Percentiles rank a stretch among this genome's conserved stretches.
Conservation (phyloP, 2,888 invertebrate genomes). For the Plagodis pulveraria region DNA sequence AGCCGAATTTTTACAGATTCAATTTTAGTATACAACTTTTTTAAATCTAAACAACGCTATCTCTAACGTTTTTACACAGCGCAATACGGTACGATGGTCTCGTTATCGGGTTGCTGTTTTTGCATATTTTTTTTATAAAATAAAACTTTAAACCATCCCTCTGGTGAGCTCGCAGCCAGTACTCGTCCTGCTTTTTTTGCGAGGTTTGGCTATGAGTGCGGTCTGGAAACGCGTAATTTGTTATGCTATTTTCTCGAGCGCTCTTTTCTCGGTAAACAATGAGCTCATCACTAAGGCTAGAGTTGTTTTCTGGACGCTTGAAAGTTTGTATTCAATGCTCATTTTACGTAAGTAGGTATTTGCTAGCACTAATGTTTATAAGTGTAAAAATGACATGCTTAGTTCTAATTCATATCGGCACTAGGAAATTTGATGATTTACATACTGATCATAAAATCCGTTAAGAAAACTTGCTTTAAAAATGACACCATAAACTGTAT, state of each 20-base stretch:
- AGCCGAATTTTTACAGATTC: slow-evolving; percentile 23
- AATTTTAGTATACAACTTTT: slow-evolving; percentile 32
- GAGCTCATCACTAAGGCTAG: slow-evolving; percentile 27
- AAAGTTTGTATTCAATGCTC: slow-evolving; percentile 13
- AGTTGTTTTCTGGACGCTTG: slow-evolving; percentile 11
- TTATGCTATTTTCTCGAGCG: slow-evolving; percentile 35
- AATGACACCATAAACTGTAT: not conserved
- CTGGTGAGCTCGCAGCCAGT: slow-evolving; percentile 44
- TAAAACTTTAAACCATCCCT: slow-evolving; percentile 40
- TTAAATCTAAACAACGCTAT: slow-evolving; percentile 27
- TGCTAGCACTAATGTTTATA: not conserved
- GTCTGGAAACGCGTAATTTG: slow-evolving; percentile 47
- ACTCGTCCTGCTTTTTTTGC: slow-evolving; percentile 46
- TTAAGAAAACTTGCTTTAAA: not conserved
- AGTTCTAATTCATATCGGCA: not conserved
- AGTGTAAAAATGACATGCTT: not conserved
- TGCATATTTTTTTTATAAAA: slow-evolving; percentile 34
- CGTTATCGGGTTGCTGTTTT: slow-evolving; percentile 44
- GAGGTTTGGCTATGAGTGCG: slow-evolving; percentile 39
- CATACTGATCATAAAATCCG: not conserved
- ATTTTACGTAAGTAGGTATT: slow-evolving; percentile 5
- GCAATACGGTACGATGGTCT: slow-evolving; percentile 39
- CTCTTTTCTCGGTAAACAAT: slow-evolving; percentile 35
- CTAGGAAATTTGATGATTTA: no score
- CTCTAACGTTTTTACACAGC: slow-evolving; percentile 36